These are phyloP conservation scores for Prenolepis imparis DNA, from an alignment of 2,888 invertebrate species.

Conservation along the genomic window DNA sequence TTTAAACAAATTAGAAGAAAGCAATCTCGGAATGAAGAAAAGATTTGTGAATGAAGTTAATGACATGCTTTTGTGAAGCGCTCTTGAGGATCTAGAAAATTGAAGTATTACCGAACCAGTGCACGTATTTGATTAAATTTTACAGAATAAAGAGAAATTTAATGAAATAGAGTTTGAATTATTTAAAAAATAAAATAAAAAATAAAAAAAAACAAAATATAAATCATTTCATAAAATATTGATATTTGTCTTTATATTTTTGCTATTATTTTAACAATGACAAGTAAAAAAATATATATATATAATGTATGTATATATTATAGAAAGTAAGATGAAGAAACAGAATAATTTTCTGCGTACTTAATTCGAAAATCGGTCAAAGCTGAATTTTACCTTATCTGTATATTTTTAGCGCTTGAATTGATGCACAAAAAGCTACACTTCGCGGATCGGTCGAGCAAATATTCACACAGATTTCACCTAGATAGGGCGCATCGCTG, in stretches of 20 bases:
- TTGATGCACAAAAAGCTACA: slow-evolving; percentile 21
- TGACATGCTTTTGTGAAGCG: neutral
- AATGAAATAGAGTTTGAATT: neutral
- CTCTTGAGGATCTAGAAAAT: neutral
- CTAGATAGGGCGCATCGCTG: slow-evolving; percentile 64
- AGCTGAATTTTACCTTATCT: neutral
- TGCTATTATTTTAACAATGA: neutral
- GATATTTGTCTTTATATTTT: neutral
- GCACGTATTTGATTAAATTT: neutral
- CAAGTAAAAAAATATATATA: neutral
- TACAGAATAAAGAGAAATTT: neutral
- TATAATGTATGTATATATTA: neutral
- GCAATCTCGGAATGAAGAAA: neutral
- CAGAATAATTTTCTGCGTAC: neutral
- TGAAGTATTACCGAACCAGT: neutral
- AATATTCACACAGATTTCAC: slow-evolving; percentile 66
- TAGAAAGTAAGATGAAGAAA: neutral
- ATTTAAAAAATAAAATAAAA: neutral
- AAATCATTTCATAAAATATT: neutral
- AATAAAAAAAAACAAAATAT: neutral
- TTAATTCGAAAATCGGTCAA: neutral
- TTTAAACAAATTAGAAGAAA: slow-evolving; percentile 1
- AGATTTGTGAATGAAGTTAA: neutral
- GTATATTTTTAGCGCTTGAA: neutral
- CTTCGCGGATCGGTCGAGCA: slow-evolving; percentile 33